Evolutionary conservation across 2,888 invertebrate genomes (phyloP), one percentile per base, ranked within the genome.

Genomic region (Chrysolina haemoptera): DNA sequence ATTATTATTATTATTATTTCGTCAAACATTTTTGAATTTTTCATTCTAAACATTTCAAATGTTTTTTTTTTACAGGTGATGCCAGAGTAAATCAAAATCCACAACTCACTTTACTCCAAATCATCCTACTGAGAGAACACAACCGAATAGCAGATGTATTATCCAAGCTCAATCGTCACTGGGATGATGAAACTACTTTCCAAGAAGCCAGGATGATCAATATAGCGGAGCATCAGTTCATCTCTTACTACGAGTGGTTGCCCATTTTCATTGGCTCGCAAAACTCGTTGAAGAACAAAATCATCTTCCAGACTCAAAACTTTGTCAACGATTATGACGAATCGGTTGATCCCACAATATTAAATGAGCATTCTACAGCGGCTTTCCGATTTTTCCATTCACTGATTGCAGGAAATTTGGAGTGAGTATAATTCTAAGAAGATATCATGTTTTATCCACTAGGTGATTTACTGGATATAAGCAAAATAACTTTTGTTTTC

Each of bases 361-460:
- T 94, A 67, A 93, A 93, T 77, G 94, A 93, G 78, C 93, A 94
- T 81, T 91, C 94, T 1, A 93, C 91, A 0, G 93, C 93, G 9
- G 94, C 94, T 8, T 94, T 93, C 85, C 90, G 94, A 87, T 93
- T 92, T 83, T 94, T 94, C 90, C 94, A 94, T 83, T 90, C 93
- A 0, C 88, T 92, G 62, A 93, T 94, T 76, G 91, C 92, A 74
- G 94, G 94, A 78, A 90, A 90, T 81, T 89, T 94, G 70, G 90
- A 93, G 94, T 94, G 89, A 89, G 92, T 89, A 74, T 16, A 22
- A 59, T 53, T 3, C 5, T 2, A 18, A 11, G 11, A 20, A 53
- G 5, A 11, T 20, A 0, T 35, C 8, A 35, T 8, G 0, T 35
- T 4, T 3, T 35, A 3, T 27, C n/a, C n/a, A n/a, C n/a, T n/a